A percentile compares a stretch with the other conserved stretches of the same genome.
Conservation (phyloP, 2,888 invertebrate genomes). For the Arge pagana region DNA sequence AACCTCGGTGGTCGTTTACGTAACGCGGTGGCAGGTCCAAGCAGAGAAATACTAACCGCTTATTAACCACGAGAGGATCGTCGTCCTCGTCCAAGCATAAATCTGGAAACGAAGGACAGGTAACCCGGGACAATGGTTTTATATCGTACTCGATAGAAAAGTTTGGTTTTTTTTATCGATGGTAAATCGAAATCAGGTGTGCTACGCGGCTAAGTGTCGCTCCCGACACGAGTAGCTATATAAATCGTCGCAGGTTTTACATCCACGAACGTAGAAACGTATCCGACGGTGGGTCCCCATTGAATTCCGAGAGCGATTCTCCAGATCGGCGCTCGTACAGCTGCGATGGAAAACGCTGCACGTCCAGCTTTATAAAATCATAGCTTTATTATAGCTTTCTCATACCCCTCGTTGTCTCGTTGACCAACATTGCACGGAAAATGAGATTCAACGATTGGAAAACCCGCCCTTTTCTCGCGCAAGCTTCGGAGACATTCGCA, state of each 20-base stretch:
- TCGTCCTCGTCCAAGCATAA: too few species aligned
- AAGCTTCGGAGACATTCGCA: too few species aligned
- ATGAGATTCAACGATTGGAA: too few species aligned
- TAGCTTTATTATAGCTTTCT: too few species aligned
- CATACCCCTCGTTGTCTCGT: too few species aligned
- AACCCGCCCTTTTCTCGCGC: too few species aligned
- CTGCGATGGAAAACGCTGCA: constrained; percentile 37
- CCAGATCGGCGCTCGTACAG: constrained; percentile 38
- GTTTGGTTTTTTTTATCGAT: constrained; percentile 7
- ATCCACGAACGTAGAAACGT: constrained; percentile 18
- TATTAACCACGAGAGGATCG: too few species aligned
- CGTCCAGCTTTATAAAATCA: too few species aligned
- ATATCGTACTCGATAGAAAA: constrained; percentile 16
- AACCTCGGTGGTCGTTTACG: constrained; percentile 8
- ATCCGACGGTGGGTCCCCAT: constrained; percentile 11
- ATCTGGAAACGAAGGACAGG: too few species aligned
- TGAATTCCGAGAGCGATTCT: constrained; percentile 13
- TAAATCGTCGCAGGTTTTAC: constrained; percentile 13
- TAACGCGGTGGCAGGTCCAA: constrained; percentile 9
- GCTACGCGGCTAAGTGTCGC: background rate
- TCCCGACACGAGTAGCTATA: background rate
- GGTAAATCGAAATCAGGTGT: constrained; percentile 2
- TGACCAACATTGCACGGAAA: too few species aligned
- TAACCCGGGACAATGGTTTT: too few species aligned
- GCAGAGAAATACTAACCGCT: too few species aligned